These are phyloP conservation scores for Lordiphosa fenestrarum DNA, from an alignment of 2,888 invertebrate species.

Conservation along the genomic window DNA sequence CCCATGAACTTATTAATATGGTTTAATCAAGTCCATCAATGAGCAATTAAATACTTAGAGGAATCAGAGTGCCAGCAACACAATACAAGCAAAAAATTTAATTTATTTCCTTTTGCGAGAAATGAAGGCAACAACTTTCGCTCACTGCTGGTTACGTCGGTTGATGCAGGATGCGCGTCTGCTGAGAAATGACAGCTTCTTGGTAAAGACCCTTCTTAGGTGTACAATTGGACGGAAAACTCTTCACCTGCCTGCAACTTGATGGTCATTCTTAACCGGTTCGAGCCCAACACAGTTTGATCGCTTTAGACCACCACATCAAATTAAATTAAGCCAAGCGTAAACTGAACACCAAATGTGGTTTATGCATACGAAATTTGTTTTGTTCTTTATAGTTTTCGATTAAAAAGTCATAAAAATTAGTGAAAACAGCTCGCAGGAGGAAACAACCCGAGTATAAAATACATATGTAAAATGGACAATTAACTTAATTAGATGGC, in stretches of 20 bases:
- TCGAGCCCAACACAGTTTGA: constrained; percentile 13
- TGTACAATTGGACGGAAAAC: too few species aligned
- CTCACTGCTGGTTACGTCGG: too few species aligned
- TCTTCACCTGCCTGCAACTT: constrained; percentile 24
- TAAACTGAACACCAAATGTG: constrained; percentile 52
- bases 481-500: constrained; percentile 68
- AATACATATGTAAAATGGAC: constrained; percentile 67
- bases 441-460: constrained; percentile 8
- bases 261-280: constrained; percentile 16
- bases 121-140: too few species aligned
- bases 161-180: too few species aligned
- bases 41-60: too few species aligned
- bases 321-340: constrained; percentile 58
- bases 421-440: constrained; percentile 22
- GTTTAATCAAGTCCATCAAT: too few species aligned
- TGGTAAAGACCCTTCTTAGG: too few species aligned
- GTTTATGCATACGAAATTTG: constrained; percentile 33
- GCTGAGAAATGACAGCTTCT: too few species aligned
- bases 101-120: too few species aligned
- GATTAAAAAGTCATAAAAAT: constrained; percentile 66
- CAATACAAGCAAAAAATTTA: too few species aligned
- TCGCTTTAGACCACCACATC: constrained; percentile 20
- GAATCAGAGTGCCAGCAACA: too few species aligned
- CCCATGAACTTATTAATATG: too few species aligned
- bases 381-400: constrained; percentile 62